These are phyloP conservation scores for Drosophila peninsularis DNA, from an alignment of 2,888 invertebrate genomes.

Conservation along the genomic window DNA sequence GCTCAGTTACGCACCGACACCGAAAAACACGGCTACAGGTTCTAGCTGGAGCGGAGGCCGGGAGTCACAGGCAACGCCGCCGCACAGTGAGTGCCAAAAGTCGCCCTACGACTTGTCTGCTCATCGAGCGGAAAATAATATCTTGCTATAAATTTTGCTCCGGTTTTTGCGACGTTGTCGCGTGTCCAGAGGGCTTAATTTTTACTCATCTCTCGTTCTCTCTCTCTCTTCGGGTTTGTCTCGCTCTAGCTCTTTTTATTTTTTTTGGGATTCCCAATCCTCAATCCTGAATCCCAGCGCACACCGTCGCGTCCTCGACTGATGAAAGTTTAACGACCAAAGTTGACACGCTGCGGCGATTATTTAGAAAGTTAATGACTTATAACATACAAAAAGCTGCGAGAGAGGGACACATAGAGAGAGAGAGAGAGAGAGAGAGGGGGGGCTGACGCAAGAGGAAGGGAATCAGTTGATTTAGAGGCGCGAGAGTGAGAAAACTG, in stretches of 20 bases:
- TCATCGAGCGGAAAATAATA: conserved; percentile 82
- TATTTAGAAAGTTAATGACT: conserved; percentile 81
- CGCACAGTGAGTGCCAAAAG: conserved; percentile 74
- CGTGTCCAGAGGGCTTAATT: conserved; percentile 60
- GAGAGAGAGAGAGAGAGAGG: conserved; percentile 2
- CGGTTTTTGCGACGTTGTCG: conserved; percentile 56
- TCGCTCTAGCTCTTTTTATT: neutral
- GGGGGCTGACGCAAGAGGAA: neutral
- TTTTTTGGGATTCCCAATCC: conserved; percentile 49
- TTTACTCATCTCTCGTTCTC: conserved; percentile 45
- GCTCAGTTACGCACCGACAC: conserved; percentile 80
- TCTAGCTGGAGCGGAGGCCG: neutral
- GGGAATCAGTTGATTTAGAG: conserved; percentile 45
- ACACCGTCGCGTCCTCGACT: conserved; percentile 57
- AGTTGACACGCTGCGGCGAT: conserved; percentile 81
- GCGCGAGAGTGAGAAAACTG: conserved; percentile 45
- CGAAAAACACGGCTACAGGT: conserved; percentile 58
- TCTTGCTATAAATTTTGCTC: conserved; percentile 77
- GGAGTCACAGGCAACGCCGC: conserved; percentile 21
- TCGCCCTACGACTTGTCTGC: conserved; percentile 80
- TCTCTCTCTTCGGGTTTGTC: neutral
- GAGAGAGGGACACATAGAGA: neutral
- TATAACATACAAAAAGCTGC: conserved; percentile 68
- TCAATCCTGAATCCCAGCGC: conserved; percentile 29
- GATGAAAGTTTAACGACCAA: conserved; percentile 81